phyloP scores from a whole-genome alignment of 2,113 vertebrate genomes.

The Conger conger region DNA sequence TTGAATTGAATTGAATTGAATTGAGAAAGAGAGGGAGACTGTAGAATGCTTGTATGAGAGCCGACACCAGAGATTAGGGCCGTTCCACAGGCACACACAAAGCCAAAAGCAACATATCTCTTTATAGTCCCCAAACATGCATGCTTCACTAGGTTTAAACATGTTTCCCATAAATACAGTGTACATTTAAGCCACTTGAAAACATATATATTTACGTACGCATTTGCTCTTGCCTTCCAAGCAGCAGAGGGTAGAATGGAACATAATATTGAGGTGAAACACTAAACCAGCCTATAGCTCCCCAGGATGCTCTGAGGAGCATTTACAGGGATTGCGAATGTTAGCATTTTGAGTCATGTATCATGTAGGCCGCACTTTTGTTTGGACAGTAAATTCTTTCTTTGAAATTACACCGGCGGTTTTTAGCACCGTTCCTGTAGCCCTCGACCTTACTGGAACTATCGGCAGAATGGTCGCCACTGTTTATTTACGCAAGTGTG shows the following conservation, averaged over 20 bases:
- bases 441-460: conserved; percentile 38
- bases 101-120: conserved; percentile 21
- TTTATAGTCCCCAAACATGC: conserved; percentile 51
- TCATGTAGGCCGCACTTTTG: conserved; percentile 41
- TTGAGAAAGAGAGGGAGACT: neutral
- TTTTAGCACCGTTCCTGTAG: conserved; percentile 20
- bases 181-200: conserved; percentile 70
- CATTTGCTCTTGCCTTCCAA: conserved; percentile 14
- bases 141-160: conserved; percentile 56
- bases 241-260: neutral
- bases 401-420: neutral
- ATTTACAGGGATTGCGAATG: conserved; percentile 50
- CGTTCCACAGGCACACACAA: neutral
- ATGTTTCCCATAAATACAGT: conserved; percentile 64
- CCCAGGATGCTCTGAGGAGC: neutral
- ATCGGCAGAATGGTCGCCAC: neutral
- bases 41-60: neutral
- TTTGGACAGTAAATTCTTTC: conserved; percentile 59
- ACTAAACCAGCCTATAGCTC: neutral
- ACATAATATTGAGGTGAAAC: conserved; percentile 13
- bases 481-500: conserved; percentile 36
- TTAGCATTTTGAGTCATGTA: conserved; percentile 48
- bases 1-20: too few species aligned
- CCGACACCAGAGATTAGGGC: neutral
- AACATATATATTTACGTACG: conserved; percentile 45